Evolutionary conservation across 2,888 invertebrate species (phyloP), one percentile per base, ranked within the genome.

Genomic region (Dendrolimus houi): DNA sequence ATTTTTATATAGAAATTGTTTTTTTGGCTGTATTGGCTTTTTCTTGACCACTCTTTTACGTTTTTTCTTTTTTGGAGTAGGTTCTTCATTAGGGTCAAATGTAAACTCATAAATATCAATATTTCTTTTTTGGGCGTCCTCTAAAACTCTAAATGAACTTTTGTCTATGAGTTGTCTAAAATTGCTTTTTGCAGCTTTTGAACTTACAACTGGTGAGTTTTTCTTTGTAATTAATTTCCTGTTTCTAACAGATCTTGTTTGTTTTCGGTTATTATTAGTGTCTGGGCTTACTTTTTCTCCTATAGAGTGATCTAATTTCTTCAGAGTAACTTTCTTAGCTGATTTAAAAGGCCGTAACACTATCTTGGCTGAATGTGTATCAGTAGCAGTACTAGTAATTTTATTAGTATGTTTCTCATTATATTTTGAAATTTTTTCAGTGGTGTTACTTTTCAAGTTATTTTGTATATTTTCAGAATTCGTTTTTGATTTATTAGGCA

Each of bases 101-200:
- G 89, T 89, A 57, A 91, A 91, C 64, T 91, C 91, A 68, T 91
- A 91, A 2, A 90, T 69, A 71, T 89, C 88, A 58, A 77, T 60
- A 59, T 67, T 66, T 60, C 76, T 69, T 56, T 74, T 74, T 1
- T 66, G 52, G 10, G 66, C 73, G 2, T 80, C 74, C 56, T 82
- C 83, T 56, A 85, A 70, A 13, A 86, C 64, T 71, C 70, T 77
- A 53, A 80, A 75, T 53, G 85, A 85, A 7, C 71, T 77, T 41
- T 74, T 77, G 1, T 72, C 64, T 9, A 66, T 52, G 17, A 68
- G 29, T 53, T 68, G 77, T 29, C 69, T 71, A 7, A 55, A 56
- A 42, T 55, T 55, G 54, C 55, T 59, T 52, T 58, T 60, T 40
- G 56, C 62, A 52, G 62, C 13, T 55, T 66, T 63, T 8, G 58